Evolutionary conservation across 2,888 invertebrate genomes (phyloP).

Genomic region (Agriopis leucophaearia): DNA sequence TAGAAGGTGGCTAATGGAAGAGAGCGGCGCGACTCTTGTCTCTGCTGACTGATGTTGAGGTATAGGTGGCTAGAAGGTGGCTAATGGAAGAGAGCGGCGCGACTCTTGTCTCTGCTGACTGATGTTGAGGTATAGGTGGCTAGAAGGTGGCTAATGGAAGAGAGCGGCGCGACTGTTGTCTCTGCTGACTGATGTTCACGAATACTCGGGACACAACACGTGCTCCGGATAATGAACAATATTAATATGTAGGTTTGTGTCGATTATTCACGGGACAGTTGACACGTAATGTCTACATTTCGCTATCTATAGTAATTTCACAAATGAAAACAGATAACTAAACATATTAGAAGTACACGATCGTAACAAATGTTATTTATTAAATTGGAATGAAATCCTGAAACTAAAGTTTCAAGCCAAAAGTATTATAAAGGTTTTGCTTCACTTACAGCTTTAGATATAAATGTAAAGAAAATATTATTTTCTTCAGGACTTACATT

Average conservation of each 20-base stretch:
- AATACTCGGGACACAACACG: too few species aligned
- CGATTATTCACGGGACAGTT: too few species aligned
- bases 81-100: not conserved
- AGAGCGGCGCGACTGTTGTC: not conserved
- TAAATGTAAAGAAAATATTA: too few species aligned
- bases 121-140: conserved; percentile 3
- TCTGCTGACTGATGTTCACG: not conserved
- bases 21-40: not conserved
- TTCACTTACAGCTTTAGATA: too few species aligned
- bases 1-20: not conserved
- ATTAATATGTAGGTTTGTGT: too few species aligned
- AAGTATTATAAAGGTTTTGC: not conserved
- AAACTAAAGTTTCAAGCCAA: conserved; percentile 13
- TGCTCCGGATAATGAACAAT: too few species aligned
- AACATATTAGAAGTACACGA: not conserved
- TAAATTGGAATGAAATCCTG: conserved; percentile 5
- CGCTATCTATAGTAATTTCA: too few species aligned
- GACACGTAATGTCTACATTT: too few species aligned
- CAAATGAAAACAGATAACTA: not conserved
- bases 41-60: not conserved
- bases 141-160: not conserved
- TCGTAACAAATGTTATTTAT: too few species aligned
- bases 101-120: not conserved
- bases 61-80: conserved; percentile 1
- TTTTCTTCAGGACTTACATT: too few species aligned